These are phyloP conservation scores for Thaumetopoea pityocampa DNA, from an alignment of 1,140 invertebrate genomes.

Conservation along the genomic window DNA sequence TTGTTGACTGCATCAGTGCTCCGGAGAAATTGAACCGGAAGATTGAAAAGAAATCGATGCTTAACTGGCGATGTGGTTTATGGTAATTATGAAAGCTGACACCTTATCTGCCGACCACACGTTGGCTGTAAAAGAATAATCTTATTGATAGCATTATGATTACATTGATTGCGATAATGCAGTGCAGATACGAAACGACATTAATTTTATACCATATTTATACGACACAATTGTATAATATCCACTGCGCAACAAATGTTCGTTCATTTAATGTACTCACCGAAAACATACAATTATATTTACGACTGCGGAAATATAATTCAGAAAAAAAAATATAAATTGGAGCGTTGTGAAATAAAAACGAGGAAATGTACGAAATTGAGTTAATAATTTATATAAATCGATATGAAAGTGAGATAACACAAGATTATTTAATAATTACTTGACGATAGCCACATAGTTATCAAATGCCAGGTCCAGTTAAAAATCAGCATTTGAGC, in stretches of 20 bases:
- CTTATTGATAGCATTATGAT: constrained; percentile 18
- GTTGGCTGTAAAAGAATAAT: constrained; percentile 21
- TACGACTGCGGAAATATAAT: too few relatives aligned
- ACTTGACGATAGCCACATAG: too few relatives aligned
- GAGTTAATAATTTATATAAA: too few relatives aligned
- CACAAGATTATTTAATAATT: too few relatives aligned
- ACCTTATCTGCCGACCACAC: constrained; percentile 17
- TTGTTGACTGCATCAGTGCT: constrained; percentile 32
- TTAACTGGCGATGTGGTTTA: constrained; percentile 24
- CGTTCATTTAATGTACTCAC: too few relatives aligned
- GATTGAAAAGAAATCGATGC: constrained; percentile 39
- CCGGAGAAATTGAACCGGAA: constrained; percentile 51
- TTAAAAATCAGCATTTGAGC: too few relatives aligned
- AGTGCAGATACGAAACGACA: constrained; percentile 10
- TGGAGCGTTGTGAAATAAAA: too few relatives aligned
- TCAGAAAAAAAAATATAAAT: too few relatives aligned
- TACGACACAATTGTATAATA: constrained; percentile 7
- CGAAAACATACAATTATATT: too few relatives aligned
- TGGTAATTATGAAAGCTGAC: constrained; percentile 25
- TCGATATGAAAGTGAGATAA: too few relatives aligned
- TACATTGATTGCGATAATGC: constrained; percentile 9
- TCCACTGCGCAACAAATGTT: constrained; percentile 8
- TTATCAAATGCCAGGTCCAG: too few relatives aligned
- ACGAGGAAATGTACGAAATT: too few relatives aligned
- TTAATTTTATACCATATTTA: constrained; percentile 5